phyloP scores from a whole-genome alignment of 2,113 vertebrate species.

The Hepsetus odoe region DNA sequence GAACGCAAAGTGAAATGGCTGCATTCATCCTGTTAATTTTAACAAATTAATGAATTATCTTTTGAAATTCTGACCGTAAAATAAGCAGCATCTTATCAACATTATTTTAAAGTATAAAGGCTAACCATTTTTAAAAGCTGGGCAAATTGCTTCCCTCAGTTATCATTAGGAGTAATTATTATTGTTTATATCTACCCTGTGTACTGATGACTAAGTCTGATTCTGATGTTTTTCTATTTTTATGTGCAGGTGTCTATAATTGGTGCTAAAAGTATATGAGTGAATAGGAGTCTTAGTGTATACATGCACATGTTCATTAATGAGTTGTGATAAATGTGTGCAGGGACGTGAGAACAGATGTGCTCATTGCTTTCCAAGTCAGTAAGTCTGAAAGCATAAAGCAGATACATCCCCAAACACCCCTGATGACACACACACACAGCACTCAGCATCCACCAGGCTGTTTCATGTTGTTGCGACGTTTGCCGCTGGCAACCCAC shows the following conservation, averaged over 20 bases:
- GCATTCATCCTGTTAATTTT: too few species aligned
- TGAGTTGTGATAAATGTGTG: constrained; percentile 48
- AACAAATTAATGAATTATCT: too few species aligned
- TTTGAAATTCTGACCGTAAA: too few species aligned
- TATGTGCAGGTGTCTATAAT: constrained; percentile 10
- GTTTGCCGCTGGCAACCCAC: constrained; percentile 23
- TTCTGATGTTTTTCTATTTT: not conserved
- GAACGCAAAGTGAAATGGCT: too few species aligned
- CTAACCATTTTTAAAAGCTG: too few species aligned
- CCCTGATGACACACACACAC: constrained; percentile 21
- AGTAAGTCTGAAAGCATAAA: constrained; percentile 48
- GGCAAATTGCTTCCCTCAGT: too few species aligned
- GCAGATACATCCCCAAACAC: constrained; percentile 1
- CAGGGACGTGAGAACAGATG: constrained; percentile 35
- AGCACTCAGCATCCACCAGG: constrained; percentile 13
- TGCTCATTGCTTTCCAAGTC: constrained; percentile 34
- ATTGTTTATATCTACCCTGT: not conserved
- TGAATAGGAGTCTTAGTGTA: not conserved
- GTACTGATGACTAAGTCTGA: too few species aligned
- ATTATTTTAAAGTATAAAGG: too few species aligned
- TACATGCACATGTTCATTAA: constrained; percentile 50
- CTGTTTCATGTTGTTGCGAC: constrained; percentile 30
- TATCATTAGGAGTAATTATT: too few species aligned
- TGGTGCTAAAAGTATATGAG: constrained; percentile 12
- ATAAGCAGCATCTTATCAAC: too few species aligned